phyloP scores from a whole-genome alignment of 2,888 invertebrate genomes.

The Acrobasis consociella region DNA sequence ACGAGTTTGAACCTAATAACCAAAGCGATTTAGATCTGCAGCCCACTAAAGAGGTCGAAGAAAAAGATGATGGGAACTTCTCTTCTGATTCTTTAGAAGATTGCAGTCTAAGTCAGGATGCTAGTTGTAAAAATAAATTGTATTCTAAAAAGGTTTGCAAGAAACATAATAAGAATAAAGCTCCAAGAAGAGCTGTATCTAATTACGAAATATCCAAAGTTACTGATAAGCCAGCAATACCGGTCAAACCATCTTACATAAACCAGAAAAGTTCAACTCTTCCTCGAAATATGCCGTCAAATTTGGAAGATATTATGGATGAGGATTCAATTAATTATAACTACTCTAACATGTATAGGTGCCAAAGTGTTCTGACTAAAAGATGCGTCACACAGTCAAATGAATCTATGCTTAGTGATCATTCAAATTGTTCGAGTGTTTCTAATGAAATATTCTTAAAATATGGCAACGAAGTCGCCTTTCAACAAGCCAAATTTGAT shows the following conservation, averaged over 20 bases:
- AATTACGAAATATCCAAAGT: slow-evolving; percentile 88
- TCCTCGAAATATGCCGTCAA: slow-evolving; percentile 79
- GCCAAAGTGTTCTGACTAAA: slow-evolving; percentile 77
- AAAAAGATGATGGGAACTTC: slow-evolving; percentile 86
- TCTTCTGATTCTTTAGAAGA: slow-evolving; percentile 92
- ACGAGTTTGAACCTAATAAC: slow-evolving; percentile 68
- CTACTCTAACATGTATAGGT: slow-evolving; percentile 67
- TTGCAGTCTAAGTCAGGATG: slow-evolving; percentile 82
- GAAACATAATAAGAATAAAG: slow-evolving; percentile 76
- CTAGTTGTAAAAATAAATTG: slow-evolving; percentile 74
- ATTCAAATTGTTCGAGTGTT: slow-evolving; percentile 77
- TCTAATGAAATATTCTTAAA: slow-evolving; percentile 79
- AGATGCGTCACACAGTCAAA: slow-evolving; percentile 84
- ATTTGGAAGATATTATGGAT: slow-evolving; percentile 77
- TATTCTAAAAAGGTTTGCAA: slow-evolving; percentile 80
- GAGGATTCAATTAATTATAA: slow-evolving; percentile 70
- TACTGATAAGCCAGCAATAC: slow-evolving; percentile 69
- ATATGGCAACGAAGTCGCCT: slow-evolving; percentile 76
- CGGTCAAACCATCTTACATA: slow-evolving; percentile 64
- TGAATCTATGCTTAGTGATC: slow-evolving; percentile 76
- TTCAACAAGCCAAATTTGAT: slow-evolving; percentile 74
- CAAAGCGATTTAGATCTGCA: slow-evolving; percentile 63
- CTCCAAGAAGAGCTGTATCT: slow-evolving; percentile 86
- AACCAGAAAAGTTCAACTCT: slow-evolving; percentile 75
- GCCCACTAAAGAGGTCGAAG: slow-evolving; percentile 63